Conservation (phyloP, 2,113 vertebrate genomes). For the Poeciliopsis occidentalis region DNA sequence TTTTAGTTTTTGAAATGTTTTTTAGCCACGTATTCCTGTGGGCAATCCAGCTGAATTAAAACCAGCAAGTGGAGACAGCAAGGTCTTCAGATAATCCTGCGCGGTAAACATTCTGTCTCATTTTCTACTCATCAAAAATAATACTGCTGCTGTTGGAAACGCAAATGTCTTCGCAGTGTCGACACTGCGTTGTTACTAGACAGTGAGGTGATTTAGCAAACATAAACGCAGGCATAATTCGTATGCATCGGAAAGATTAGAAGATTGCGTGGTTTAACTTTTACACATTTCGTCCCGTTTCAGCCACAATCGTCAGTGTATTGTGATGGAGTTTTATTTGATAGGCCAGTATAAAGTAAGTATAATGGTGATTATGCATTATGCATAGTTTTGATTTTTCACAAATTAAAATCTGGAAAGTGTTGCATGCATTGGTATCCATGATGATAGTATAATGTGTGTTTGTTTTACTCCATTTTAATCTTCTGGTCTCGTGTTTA, state of each 20-base stretch:
- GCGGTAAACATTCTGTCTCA: constrained; percentile 3
- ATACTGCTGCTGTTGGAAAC: background rate
- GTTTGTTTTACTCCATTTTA: background rate
- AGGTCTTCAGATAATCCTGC: constrained; percentile 18
- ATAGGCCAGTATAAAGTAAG: background rate
- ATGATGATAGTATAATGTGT: background rate
- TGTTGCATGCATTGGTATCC: background rate
- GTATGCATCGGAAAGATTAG: background rate
- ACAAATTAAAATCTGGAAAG: background rate
- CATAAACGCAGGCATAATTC: constrained; percentile 15
- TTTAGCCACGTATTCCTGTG: background rate
- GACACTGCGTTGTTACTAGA: background rate
- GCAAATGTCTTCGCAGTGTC: background rate
- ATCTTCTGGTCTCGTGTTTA: no score
- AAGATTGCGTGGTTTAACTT: background rate
- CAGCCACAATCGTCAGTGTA: background rate
- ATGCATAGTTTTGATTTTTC: background rate
- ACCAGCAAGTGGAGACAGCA: background rate
- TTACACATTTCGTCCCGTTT: background rate
- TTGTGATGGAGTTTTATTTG: background rate
- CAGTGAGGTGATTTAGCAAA: background rate
- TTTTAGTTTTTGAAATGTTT: constrained; percentile 5
- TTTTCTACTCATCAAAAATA: constrained; percentile 14
- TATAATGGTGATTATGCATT: background rate
- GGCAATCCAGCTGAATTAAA: constrained; percentile 3